Conservation (phyloP, 2,797 vertebrate species). For the Synaphobranchus kaupii region DNA sequence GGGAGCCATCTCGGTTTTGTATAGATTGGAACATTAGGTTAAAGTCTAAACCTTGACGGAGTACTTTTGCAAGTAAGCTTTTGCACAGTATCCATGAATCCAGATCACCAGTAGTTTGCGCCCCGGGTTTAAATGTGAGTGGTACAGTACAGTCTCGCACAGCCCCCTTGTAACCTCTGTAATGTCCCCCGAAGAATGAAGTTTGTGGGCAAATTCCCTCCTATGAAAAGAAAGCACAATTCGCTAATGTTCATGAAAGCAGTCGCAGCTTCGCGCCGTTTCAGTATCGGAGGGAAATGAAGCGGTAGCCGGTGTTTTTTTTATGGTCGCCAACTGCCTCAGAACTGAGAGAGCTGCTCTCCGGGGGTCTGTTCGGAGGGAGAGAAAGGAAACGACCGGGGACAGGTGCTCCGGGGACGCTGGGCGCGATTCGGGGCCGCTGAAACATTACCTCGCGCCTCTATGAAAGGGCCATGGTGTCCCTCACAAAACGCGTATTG, state of each 20-base stretch:
- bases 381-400: slow-evolving; percentile 49
- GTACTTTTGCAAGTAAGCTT: no score
- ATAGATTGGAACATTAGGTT: no score
- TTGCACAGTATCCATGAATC: no score
- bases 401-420: slow-evolving; percentile 38
- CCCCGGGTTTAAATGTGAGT: no score
- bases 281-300: not conserved
- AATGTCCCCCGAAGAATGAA: no score
- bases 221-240: not conserved
- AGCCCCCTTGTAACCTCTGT: no score
- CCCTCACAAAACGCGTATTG: slow-evolving; percentile 36
- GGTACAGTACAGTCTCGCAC: no score
- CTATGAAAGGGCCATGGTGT: slow-evolving; percentile 45
- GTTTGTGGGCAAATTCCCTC: not conserved
- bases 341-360: not conserved
- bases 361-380: not conserved
- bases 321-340: not conserved
- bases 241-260: not conserved
- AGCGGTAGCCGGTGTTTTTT: not conserved
- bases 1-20: no score
- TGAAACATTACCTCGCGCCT: slow-evolving; percentile 49
- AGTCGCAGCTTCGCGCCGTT: not conserved
- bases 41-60: no score
- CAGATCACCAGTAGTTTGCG: no score
- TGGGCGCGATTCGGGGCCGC: slow-evolving; percentile 29